Evolutionary conservation across 2,113 vertebrate species (phyloP).

Genomic region (Ameiurus melas): DNA sequence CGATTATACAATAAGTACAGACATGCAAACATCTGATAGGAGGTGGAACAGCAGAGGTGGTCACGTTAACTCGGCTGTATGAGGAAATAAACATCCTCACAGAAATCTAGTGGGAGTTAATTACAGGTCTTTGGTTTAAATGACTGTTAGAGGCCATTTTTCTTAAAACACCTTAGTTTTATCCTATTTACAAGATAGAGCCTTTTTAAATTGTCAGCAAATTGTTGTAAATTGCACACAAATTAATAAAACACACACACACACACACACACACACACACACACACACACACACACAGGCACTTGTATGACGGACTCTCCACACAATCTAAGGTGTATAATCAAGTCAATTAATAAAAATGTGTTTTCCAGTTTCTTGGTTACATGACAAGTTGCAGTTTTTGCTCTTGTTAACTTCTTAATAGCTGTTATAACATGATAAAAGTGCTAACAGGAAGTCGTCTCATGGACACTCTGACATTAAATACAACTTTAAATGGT

Average conservation of each 20-base stretch:
- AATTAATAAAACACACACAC: neutral
- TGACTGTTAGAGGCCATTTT: neutral
- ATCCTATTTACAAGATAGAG: neutral
- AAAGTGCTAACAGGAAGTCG: neutral
- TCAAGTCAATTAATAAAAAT: neutral
- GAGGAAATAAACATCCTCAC: neutral
- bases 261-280: neutral
- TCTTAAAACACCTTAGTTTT: neutral
- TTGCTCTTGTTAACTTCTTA: neutral
- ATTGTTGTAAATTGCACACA: neutral
- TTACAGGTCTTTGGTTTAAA: neutral
- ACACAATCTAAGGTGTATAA: neutral
- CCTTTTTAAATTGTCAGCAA: neutral
- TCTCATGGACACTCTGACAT: neutral
- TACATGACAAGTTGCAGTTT: neutral
- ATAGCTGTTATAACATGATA: too few species aligned
- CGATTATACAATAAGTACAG: neutral
- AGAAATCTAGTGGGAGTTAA: neutral
- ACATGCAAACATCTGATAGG: neutral
- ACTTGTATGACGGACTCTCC: neutral
- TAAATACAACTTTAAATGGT: neutral
- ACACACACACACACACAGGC: neutral
- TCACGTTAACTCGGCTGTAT: neutral
- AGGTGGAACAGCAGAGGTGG: neutral
- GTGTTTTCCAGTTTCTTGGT: neutral